Evolutionary conservation across 2,113 vertebrate genomes (phyloP).

Genomic region (Rhinoderma darwinii): DNA sequence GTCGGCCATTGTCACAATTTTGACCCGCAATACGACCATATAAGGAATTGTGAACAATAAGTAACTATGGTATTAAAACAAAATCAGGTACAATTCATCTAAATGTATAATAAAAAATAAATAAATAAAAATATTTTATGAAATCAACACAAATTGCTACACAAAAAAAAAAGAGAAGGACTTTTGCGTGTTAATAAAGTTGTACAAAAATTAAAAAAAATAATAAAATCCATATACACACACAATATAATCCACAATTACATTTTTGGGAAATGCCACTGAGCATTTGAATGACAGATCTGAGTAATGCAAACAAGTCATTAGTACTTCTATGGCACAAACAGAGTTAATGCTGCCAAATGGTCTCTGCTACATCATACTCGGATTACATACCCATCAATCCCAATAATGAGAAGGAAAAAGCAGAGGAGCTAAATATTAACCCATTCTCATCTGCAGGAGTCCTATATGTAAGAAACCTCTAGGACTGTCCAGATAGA

Average conservation of each 20-base stretch:
- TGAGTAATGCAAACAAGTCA: conserved; percentile 8
- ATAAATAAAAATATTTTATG: background rate
- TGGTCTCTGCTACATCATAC: conserved; percentile 36
- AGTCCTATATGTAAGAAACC: too few species aligned
- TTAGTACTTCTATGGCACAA: background rate
- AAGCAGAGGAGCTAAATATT: background rate
- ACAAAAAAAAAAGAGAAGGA: background rate
- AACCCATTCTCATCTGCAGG: background rate
- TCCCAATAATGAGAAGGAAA: conserved; percentile 27
- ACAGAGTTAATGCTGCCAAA: conserved; percentile 46
- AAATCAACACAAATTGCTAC: background rate
- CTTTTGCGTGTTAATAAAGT: background rate
- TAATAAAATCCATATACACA: background rate
- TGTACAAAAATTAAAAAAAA: background rate
- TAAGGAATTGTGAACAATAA: too few species aligned
- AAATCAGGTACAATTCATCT: too few species aligned
- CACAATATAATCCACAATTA: background rate
- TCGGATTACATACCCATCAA: conserved; percentile 47
- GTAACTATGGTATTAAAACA: too few species aligned
- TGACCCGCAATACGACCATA: too few species aligned
- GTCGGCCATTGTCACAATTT: too few species aligned
- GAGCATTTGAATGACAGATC: conserved; percentile 8
- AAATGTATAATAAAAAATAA: too few species aligned
- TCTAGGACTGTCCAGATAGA: background rate
- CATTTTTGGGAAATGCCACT: conserved; percentile 27